These are phyloP conservation scores for Pseudoips prasinana DNA, from an alignment of 2,888 invertebrate genomes.

Conservation along the genomic window DNA sequence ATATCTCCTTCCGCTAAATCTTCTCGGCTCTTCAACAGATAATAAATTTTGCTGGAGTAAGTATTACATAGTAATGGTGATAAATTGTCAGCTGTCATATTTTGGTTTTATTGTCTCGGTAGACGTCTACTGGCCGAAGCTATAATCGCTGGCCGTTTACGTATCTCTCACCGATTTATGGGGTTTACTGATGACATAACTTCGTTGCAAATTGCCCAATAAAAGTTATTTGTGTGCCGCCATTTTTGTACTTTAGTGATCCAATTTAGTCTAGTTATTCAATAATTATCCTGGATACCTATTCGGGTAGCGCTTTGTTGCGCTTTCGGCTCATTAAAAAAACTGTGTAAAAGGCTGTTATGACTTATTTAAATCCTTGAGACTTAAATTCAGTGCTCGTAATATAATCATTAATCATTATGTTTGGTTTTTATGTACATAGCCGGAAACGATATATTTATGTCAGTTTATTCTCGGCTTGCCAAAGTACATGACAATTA, in stretches of 20 bases:
- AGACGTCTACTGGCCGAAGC: slow-evolving; percentile 45
- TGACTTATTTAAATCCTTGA: too few species aligned
- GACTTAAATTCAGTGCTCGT: too few species aligned
- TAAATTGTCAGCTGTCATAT: slow-evolving; percentile 58
- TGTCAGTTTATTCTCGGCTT: slow-evolving; percentile 19
- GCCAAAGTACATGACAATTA: slow-evolving; percentile 33
- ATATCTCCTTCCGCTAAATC: slow-evolving; percentile 53
- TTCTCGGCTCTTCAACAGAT: slow-evolving; percentile 48
- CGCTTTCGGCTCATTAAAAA: too few species aligned
- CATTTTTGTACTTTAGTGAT: slow-evolving; percentile 43
- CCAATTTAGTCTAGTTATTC: neutral
- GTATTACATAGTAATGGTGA: slow-evolving; percentile 56
- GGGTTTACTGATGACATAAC: slow-evolving; percentile 69
- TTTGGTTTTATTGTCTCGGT: slow-evolving; percentile 62
- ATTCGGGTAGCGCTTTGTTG: too few species aligned
- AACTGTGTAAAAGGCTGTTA: too few species aligned
- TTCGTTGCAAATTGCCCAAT: slow-evolving; percentile 68
- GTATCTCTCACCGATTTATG: slow-evolving; percentile 63
- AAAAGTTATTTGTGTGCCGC: slow-evolving; percentile 69
- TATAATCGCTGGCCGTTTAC: slow-evolving; percentile 61
- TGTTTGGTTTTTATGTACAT: too few species aligned
- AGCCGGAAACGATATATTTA: slow-evolving; percentile 11
- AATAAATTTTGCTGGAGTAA: slow-evolving; percentile 55
- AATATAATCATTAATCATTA: too few species aligned
- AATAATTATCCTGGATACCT: too few species aligned